Conservation (phyloP, 2,888 invertebrate species). For the Sphaerophoria rueppellii region DNA sequence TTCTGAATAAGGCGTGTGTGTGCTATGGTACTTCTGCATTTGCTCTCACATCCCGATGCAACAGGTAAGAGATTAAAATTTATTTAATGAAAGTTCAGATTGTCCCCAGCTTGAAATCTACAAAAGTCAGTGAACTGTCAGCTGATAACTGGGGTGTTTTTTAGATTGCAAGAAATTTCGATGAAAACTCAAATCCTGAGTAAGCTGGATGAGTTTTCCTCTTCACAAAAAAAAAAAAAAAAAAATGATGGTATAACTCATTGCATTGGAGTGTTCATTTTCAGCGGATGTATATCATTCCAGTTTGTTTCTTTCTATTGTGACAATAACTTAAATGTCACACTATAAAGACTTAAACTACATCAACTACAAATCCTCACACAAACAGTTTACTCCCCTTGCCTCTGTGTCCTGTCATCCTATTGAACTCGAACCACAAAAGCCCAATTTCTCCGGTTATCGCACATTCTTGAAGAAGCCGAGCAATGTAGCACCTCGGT, state of each 20-base stretch:
- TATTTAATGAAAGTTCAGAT: too few species aligned
- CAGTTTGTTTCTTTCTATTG: slow-evolving; percentile 39
- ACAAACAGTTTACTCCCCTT: slow-evolving; percentile 27
- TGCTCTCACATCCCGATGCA: neutral
- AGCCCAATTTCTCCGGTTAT: slow-evolving; percentile 23
- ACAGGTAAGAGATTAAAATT: too few species aligned
- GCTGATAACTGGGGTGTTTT: too few species aligned
- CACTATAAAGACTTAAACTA: slow-evolving; percentile 47
- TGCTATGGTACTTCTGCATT: neutral
- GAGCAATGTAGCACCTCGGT: slow-evolving; percentile 1
- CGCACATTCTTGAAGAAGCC: neutral
- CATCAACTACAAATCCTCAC: slow-evolving; percentile 65
- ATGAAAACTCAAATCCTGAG: too few species aligned
- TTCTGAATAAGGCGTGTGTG: neutral
- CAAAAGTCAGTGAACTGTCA: too few species aligned
- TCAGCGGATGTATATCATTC: slow-evolving; percentile 24
- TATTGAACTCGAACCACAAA: neutral
- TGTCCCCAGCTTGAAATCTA: too few species aligned
- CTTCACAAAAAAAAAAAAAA: too few species aligned
- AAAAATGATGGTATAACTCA: too few species aligned
- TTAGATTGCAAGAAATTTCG: too few species aligned
- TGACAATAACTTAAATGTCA: slow-evolving; percentile 55
- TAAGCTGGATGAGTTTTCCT: too few species aligned
- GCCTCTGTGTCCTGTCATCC: neutral
- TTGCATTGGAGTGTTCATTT: neutral